Evolutionary conservation across 2,113 vertebrate genomes (phyloP), one percentile per base, ranked within the genome.

Genomic region (Esox niger): DNA sequence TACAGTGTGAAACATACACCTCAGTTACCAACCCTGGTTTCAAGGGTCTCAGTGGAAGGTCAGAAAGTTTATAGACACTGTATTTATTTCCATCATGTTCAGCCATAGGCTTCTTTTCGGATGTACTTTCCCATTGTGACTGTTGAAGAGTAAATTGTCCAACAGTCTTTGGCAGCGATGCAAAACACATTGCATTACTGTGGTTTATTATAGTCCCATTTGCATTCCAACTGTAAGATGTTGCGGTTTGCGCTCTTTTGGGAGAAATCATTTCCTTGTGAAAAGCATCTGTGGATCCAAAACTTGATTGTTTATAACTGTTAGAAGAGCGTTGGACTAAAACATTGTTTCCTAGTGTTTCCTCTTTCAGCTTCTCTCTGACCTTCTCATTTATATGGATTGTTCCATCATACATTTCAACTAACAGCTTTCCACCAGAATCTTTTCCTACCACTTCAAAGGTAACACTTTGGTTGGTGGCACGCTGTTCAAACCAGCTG

Each of bases 381-480:
- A 96, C 73, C 26, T 74, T 86, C 4, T 75, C 78, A 74, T 94
- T 98, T 64, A 97, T 80, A 77, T 93, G 92, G 55, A 78, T 38
- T 27, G 81, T 85, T 20, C 80, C 87, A 59, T 94, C 85, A 81
- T 92, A 93, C 0, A 98, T 79, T 71, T 95, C 93, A 56, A 97
- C 81, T 57, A 93, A 78, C 46, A 94, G 78, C 47, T 91, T 94
- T 64, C 95, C 94, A 58, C 88, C 85, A n/a, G 81, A 73, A 35
- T 89, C 91, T 82, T 91, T 94, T 27, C 88, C 90, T 29, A 93
- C 86, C 1, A 95, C 88, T 25, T 88, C 59, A 4, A 93, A 93
- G 59, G 89, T 93, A 59, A 95, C 81, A 15, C 60, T 78, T 49
- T 71, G 84, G 65, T 89, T 88, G 61, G 90, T 69, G 54, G 91